These are phyloP conservation scores for Cossypha niveicapilla DNA, from an alignment of 2,797 vertebrate species.

Conservation along the genomic window DNA sequence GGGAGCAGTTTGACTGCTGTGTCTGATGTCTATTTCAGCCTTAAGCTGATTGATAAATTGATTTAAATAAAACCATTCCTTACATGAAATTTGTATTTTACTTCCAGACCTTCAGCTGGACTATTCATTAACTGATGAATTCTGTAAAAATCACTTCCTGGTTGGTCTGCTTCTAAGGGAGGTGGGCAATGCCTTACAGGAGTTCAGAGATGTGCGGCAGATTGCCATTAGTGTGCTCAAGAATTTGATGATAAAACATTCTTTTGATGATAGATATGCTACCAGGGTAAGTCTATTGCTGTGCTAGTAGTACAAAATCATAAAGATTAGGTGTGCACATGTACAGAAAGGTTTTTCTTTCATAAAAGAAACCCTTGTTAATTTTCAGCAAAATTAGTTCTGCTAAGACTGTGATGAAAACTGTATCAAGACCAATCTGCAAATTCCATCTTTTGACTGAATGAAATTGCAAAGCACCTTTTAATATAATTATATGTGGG, in stretches of 20 bases:
- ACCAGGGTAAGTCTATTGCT: conserved; percentile 81
- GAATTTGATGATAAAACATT: conserved; percentile 94
- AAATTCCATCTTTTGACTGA: background rate
- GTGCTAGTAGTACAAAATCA: background rate
- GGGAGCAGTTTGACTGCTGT: background rate
- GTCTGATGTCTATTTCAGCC: background rate
- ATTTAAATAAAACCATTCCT: background rate
- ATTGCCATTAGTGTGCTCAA: conserved; percentile 92
- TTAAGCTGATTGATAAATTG: background rate
- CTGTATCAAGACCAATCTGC: background rate
- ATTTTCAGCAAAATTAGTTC: background rate
- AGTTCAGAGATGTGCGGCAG: conserved; percentile 88
- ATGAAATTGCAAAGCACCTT: background rate
- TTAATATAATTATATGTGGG: background rate
- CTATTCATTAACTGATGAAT: conserved; percentile 93
- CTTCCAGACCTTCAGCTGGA: conserved; percentile 91
- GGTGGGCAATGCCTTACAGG: conserved; percentile 90
- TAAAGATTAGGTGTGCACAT: background rate
- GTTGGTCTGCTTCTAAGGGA: conserved; percentile 91
- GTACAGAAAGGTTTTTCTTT: background rate
- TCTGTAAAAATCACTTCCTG: conserved; percentile 97
- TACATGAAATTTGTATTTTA: background rate
- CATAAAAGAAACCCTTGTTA: background rate
- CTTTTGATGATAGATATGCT: conserved; percentile 91
- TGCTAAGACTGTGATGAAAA: background rate